These are phyloP conservation scores for Ginglymostoma cirratum DNA, from an alignment of 2,113 vertebrate genomes.

Conservation along the genomic window DNA sequence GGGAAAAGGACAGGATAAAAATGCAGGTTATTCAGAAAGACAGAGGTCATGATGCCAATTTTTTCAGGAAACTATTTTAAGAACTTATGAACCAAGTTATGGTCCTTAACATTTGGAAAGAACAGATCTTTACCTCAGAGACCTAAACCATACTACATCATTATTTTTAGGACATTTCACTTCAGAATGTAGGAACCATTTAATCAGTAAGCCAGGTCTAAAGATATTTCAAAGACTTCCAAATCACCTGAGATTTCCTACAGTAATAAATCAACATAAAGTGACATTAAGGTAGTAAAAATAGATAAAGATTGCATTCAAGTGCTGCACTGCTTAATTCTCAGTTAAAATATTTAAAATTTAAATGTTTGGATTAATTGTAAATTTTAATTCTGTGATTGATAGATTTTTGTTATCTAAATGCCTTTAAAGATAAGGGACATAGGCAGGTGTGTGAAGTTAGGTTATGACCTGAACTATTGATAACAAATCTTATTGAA, in stretches of 20 bases:
- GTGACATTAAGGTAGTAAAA: not conserved
- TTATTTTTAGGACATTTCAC: not conserved
- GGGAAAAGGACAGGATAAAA: not conserved
- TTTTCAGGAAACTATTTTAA: constrained; percentile 5
- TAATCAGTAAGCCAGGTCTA: not conserved
- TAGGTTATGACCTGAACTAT: not conserved
- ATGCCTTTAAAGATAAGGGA: not conserved
- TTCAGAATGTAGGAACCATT: not conserved
- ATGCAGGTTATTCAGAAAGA: not conserved
- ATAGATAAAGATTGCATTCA: constrained; percentile 5
- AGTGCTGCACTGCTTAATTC: not conserved
- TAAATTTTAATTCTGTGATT: not conserved
- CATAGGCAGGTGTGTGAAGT: not conserved
- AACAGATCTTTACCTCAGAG: not conserved
- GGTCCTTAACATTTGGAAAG: not conserved
- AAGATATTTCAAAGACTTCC: not conserved
- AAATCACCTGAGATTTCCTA: not conserved
- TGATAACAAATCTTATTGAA: not conserved
- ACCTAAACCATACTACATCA: not conserved
- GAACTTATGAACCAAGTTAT: not conserved
- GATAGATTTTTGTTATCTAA: not conserved
- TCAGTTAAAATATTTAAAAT: constrained; percentile 4
- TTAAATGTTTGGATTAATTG: not conserved
- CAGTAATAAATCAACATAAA: not conserved
- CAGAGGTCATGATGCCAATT: not conserved